Percentiles rank a stretch among this genome's conserved stretches.
phyloP scores from a whole-genome alignment of 2,113 vertebrate species.

The Ramphastos sulfuratus region DNA sequence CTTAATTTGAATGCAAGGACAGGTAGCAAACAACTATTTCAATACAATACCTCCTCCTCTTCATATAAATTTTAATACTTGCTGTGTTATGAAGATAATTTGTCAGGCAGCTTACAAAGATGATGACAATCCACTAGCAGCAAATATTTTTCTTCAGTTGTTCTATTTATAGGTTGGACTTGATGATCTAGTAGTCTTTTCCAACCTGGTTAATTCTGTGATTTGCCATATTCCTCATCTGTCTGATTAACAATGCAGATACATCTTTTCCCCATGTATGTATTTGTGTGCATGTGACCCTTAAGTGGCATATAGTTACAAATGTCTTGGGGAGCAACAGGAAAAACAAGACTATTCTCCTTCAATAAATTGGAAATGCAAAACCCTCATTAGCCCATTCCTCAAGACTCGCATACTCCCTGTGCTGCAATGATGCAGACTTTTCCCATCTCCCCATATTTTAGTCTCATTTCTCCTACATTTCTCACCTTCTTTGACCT shows the following conservation, averaged over 20 bases:
- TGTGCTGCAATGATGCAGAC: not conserved
- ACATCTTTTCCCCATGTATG: not conserved
- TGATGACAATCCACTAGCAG: not conserved
- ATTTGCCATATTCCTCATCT: fast-evolving
- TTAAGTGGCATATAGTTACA: not conserved
- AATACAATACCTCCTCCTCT: not conserved
- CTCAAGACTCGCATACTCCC: not conserved
- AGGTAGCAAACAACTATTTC: not conserved
- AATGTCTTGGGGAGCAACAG: not conserved
- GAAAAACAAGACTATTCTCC: not conserved
- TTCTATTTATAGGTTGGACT: not conserved
- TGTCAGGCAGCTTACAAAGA: constrained; percentile 23
- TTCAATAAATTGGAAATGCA: not conserved
- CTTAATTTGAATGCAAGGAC: constrained; percentile 54
- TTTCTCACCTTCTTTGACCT: not conserved
- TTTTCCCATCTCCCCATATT: not conserved
- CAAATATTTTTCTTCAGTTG: not conserved
- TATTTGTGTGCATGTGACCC: not conserved
- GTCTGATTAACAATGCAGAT: not conserved
- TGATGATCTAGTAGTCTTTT: no score
- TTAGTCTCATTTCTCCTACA: not conserved
- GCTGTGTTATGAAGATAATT: not conserved
- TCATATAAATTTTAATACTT: constrained; percentile 8
- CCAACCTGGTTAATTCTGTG: no score
- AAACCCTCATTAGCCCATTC: not conserved